Base-by-base conservation (phyloP, 2,113 vertebrate species). In the Genyomyrus donnyi region DNA sequence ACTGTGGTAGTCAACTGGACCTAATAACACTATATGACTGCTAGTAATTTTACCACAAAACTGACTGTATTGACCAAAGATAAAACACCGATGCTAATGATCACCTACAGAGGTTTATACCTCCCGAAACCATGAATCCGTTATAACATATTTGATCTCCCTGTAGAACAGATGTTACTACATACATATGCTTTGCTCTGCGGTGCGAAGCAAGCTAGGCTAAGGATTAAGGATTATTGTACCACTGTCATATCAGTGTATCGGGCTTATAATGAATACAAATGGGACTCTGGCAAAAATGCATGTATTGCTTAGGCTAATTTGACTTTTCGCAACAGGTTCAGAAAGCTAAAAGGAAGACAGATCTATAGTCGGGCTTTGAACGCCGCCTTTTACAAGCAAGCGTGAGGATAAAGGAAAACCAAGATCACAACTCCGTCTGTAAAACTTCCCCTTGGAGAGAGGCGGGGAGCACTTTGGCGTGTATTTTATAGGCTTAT, bases 401-500 rank as follows among this genome's bases (percentile, higher is more conserved):
- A 92, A 80, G 85, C 27, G 80, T 91, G 91, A 58, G 39, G 66
- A 48, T 90, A 80, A n/a, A 7, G n/a, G 45, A 91, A 88, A 62
- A 31, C 5, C 17, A 15, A 87, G 49, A 87, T 35, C 50, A 17
- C 3, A 56, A 17, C 15, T 87, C 49, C 8, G 49, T 52, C 27
- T 19, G 53, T 53, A 85, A 85, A 50, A 86, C 27, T 56, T 87
- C 27, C 86, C 56, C 52, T 87, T 87, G 50, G 86, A 56, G 27
- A 42, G 11, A 53, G 17, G 27, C 13, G 13, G 49, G 31, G 21
- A 50, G 45, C 45, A 50, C 84, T 86, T 48, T 50, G 46, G 48
- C 24, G 8, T 50, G 11, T 86, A 48, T 19, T 86, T 86, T 86
- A 86, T 50, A 49, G 84, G 45, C 21, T 86, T 86, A 86, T 49